Base-by-base conservation (phyloP, 2,888 invertebrate genomes). In the Xanthia icteritia region DNA sequence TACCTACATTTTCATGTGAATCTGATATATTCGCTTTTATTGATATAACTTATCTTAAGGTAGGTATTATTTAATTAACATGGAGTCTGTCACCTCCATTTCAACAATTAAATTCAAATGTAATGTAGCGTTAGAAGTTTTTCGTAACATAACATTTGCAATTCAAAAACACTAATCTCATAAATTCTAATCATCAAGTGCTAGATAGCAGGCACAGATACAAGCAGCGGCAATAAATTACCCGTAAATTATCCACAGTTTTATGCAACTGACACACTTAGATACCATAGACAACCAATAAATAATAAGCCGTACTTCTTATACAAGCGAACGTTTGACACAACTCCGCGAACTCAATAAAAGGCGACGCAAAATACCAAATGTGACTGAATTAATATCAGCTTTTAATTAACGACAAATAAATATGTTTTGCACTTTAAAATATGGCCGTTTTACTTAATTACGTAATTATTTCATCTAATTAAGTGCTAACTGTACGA, bases 371-470 rank as follows among this genome's bases (percentile, higher is more conserved):
- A 56, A 65, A 77, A 39, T 39, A 72, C 68, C 42, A 75, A 75
- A 83, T 72, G 69, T 68, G n/a, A 42, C 48, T 71, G 66, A 75
- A 78, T 86, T 78, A 73, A 78, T 86, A 86, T 63, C 71, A 83
- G 60, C 83, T 45, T 76, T 83, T 84, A 84, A 84, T 84, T 83
- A 79, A 77, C 86, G 79, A 79, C 76, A 86, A 51, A 70, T 79
- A 86, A 79, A 86, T 83, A 74, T 63, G 60, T 70, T 74, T 58
- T 69, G 67, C 81, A 48, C 70, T 75, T 70, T 73, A 77, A 83
- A 73, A 76, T 78, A 85, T 67, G 69, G 69, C 36, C 70, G 67
- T 67, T 61, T 51, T 68, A 72, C 68, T 74, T 86, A 76, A 76
- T 81, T 58, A 76, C 71, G 83, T 67, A 82, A 74, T 74, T 82